Conservation (phyloP, 1,140 invertebrate genomes). For the Steinernema feltiae region DNA sequence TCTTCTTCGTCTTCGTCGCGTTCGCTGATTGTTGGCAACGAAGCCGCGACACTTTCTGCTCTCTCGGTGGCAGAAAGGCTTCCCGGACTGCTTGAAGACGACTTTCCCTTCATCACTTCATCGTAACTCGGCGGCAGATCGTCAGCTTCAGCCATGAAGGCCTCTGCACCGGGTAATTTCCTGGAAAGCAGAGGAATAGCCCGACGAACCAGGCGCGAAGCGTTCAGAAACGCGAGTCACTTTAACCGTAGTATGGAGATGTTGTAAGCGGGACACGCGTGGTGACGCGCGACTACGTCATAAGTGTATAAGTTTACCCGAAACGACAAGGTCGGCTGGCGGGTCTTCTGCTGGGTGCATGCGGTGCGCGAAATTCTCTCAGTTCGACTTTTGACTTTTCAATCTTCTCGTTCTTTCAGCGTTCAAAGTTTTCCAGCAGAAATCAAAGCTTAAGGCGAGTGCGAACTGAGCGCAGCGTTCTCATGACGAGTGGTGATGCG, state of each 20-base stretch:
- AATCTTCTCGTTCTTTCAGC: background rate
- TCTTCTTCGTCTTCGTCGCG: background rate
- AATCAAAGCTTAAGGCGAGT: background rate
- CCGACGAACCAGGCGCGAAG: background rate
- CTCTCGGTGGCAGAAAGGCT: background rate
- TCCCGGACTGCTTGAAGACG: background rate
- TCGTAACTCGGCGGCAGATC: constrained; percentile 9
- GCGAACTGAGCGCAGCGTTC: background rate
- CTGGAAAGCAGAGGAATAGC: background rate
- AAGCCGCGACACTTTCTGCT: background rate
- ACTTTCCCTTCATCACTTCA: background rate
- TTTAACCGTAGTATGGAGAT: background rate
- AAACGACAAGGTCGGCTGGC: background rate
- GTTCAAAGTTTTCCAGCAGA: background rate
- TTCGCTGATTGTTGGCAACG: background rate
- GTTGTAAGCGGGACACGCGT: constrained; percentile 10
- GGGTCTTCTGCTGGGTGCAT: background rate
- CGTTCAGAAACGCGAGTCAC: background rate
- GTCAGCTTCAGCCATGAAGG: background rate
- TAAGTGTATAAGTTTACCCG: constrained; percentile 7
- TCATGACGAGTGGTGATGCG: background rate
- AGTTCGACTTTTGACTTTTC: constrained; percentile 13
- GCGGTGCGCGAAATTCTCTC: background rate
- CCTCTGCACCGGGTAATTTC: background rate
- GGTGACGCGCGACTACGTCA: constrained; percentile 9